Conservation (phyloP, 1,140 invertebrate genomes). For the Drosophila saltans region DNA sequence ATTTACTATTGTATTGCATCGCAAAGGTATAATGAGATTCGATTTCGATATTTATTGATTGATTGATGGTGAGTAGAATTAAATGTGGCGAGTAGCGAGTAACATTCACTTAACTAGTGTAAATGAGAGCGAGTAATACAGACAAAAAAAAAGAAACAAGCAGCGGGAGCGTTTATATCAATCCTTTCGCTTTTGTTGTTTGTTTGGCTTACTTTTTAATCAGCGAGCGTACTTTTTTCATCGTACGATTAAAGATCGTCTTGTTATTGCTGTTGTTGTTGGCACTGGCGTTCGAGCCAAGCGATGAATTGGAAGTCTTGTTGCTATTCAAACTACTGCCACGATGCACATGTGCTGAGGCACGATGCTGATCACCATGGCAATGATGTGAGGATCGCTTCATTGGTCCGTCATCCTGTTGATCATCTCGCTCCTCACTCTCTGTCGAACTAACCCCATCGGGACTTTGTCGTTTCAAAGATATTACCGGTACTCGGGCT, state of each 20-base stretch:
- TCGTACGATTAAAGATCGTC: constrained; percentile 89
- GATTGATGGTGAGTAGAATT: constrained; percentile 36
- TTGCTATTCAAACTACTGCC: constrained; percentile 71
- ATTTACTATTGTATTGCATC: neutral
- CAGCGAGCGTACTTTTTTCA: constrained; percentile 88
- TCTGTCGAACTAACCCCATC: constrained; percentile 79
- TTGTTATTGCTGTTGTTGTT: constrained; percentile 74
- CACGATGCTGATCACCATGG: constrained; percentile 64
- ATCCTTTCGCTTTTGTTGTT: constrained; percentile 35
- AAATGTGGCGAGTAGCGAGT: constrained; percentile 56
- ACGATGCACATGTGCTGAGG: constrained; percentile 76
- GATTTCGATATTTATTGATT: constrained; percentile 18
- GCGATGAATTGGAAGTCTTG: constrained; percentile 70
- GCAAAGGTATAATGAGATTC: constrained; percentile 55
- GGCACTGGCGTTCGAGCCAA: constrained; percentile 48
- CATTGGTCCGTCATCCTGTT: constrained; percentile 17
- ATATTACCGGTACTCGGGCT: constrained; percentile 17
- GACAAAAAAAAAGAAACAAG: neutral
- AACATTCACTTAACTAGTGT: constrained; percentile 38
- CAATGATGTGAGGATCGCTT: constrained; percentile 22
- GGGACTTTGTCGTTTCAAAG: constrained; percentile 65
- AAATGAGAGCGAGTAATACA: constrained; percentile 26
- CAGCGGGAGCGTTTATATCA: constrained; percentile 48
- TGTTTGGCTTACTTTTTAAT: constrained; percentile 86
- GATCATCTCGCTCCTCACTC: constrained; percentile 70